Base-by-base conservation (phyloP, 2,113 vertebrate genomes). In the Thryonomys swinderianus region DNA sequence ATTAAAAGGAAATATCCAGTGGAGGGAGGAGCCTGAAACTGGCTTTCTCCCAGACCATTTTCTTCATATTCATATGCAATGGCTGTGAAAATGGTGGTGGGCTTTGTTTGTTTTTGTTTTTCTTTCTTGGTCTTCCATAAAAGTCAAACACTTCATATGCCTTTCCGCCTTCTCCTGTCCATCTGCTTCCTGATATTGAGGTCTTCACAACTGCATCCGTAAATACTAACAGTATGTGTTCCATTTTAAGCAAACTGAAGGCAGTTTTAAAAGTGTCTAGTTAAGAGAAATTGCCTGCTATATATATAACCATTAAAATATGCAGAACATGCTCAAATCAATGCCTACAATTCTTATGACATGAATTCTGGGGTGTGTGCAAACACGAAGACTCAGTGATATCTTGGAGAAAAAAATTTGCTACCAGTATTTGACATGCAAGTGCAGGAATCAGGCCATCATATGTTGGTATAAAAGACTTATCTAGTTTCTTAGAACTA, bases 211-310 rank as follows among this genome's bases (percentile, higher is more conserved):
- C 74, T 92, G 30, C 59, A 91, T 84, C 67, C 11, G 0, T 86
- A 95, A 88, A 94, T 89, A 86, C 85, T 67, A 83, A 88, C 93
- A 80, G n/a, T 64, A 74, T 83, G 27, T 83, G 45, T 61, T 85
- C 37, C 85, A 92, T 95, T 93, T 94, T 91, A 48, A 90, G 88
- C 57, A 95, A 95, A 83, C 55, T 86, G n/a, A 55, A 95, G 82
- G 78, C 59, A 62, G 17, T 48, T 67, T 96, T 90, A 88, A 79
- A 95, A 80, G 30, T 88, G 51, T 91, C 78, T 86, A 89, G 45
- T 84, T 94, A 93, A 94, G 79, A 94, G 48, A 94, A 85, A 94
- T n/a, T 51, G 61, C n/a, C 92, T 88, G 32, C n/a, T 85, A 18
- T 88, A 74, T 61, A 59, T 45, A 62, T 32, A 76, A 45, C 30